Base-by-base conservation (phyloP, 2,113 vertebrate species). In the Balaeniceps rex region DNA sequence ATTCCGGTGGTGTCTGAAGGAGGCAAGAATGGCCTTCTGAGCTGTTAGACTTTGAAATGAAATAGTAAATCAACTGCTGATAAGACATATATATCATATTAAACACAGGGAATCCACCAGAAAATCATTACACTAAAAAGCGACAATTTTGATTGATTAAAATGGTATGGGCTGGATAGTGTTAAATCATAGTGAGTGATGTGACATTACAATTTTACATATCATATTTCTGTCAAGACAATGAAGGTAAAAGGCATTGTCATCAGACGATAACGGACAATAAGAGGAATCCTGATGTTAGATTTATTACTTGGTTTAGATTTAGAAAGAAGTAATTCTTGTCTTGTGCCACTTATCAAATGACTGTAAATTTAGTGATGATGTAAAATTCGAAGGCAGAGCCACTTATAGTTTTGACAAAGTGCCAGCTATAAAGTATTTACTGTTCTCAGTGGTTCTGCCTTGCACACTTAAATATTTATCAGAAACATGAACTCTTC, bases 141-240 rank as follows among this genome's bases (percentile, higher is more conserved):
- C 81, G 98, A 99, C 98, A 98, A 97, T 98, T 98, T 98, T 99
- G 99, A 99, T 99, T 99, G 99, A 99, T 99, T 99, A 99, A 99
- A 99, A 99, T 99, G 98, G 99, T 98, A 92, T 98, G 94, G 98
- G 98, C 97, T 98, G 98, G 98, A 98, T 98, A 98, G 97, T 98
- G 98, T 99, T 99, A 99, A 99, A 99, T 99, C 99, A 99, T 90
- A 87, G 97, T 99, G 99, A 99, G 98, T 99, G 99, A 99, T 99
- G 98, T 99, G 99, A 99, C 99, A 99, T 98, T 99, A 98, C 98
- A 98, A 98, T 99, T 99, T 99, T 99, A 98, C 98, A 98, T 98
- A 99, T 98, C 99, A 99, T 99, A 99, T 99, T 99, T 99, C 99
- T 99, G 99, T 98, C 99, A 99, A 98, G 99, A 99, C 99, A 99